Conservation (phyloP, 1,140 invertebrate genomes). For the Tetramorium simillimum region DNA sequence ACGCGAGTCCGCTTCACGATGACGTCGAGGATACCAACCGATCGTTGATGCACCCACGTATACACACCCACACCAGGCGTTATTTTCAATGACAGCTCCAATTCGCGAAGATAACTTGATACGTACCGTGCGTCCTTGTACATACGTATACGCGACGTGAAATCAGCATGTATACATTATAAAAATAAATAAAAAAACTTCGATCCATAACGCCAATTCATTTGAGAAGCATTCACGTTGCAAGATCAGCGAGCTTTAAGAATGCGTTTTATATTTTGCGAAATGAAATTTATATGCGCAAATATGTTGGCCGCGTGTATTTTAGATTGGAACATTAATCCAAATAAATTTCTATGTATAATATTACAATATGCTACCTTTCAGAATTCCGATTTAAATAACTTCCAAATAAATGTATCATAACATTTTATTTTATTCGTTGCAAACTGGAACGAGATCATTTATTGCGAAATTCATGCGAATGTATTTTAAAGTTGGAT, state of each 20-base stretch:
- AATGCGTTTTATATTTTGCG: not conserved
- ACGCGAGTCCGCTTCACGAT: not conserved
- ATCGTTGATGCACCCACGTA: slow-evolving; percentile 14
- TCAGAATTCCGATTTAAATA: not conserved
- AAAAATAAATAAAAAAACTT: not conserved
- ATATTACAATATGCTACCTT: not conserved
- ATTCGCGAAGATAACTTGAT: slow-evolving; percentile 41
- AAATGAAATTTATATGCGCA: not conserved
- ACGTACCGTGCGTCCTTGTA: not conserved
- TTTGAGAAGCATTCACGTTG: not conserved
- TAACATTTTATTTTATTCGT: not conserved
- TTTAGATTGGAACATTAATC: slow-evolving; percentile 2
- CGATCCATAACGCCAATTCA: not conserved
- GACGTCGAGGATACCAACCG: slow-evolving; percentile 8
- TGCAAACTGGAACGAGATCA: not conserved
- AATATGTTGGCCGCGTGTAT: not conserved
- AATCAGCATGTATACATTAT: not conserved
- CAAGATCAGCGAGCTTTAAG: not conserved
- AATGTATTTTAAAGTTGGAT: not conserved
- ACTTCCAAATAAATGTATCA: slow-evolving; percentile 7
- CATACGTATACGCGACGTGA: not conserved
- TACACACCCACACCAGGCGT: not conserved
- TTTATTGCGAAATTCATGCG: not conserved
- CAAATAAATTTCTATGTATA: slow-evolving; percentile 9
- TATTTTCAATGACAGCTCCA: slow-evolving; percentile 49